phyloP scores from a whole-genome alignment of 2,888 invertebrate species.

The Argyresthia goedartella region DNA sequence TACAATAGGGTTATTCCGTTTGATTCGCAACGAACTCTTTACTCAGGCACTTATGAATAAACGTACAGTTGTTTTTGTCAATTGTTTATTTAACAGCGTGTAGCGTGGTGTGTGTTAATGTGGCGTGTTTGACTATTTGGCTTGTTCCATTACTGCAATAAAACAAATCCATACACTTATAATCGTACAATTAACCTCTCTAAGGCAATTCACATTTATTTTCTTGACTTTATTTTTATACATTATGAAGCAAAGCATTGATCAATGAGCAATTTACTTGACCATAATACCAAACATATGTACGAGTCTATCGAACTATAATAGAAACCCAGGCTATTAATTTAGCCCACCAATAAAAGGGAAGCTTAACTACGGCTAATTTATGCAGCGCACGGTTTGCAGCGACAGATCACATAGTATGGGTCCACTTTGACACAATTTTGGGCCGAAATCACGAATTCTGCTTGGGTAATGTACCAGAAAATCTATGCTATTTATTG shows the following conservation, averaged over 20 bases:
- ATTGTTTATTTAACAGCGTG: neutral
- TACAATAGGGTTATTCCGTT: neutral
- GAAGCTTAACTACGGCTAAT: slow-evolving; percentile 64
- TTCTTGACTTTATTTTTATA: too few species aligned
- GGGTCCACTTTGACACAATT: slow-evolving; percentile 29
- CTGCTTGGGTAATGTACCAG: slow-evolving; percentile 37
- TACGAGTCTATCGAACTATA: too few species aligned
- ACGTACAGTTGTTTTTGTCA: neutral
- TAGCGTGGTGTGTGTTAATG: too few species aligned
- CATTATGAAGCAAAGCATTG: too few species aligned
- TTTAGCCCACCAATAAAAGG: slow-evolving; percentile 61
- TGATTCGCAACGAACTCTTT: slow-evolving; percentile 1
- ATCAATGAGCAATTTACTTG: too few species aligned
- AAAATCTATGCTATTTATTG: slow-evolving; percentile 40
- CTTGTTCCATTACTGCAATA: too few species aligned
- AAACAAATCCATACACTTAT: too few species aligned
- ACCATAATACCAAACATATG: too few species aligned
- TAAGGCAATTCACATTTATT: too few species aligned
- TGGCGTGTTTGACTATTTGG: too few species aligned
- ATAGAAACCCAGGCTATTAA: slow-evolving; percentile 41
- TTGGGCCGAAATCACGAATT: slow-evolving; percentile 38
- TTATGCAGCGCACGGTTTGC: slow-evolving; percentile 59
- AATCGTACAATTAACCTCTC: too few species aligned
- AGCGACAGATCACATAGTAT: slow-evolving; percentile 62
- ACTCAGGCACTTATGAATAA: neutral